Evolutionary conservation across 2,797 vertebrate species (phyloP), one percentile per base, ranked within the genome.

Genomic region (Cygnus olor): DNA sequence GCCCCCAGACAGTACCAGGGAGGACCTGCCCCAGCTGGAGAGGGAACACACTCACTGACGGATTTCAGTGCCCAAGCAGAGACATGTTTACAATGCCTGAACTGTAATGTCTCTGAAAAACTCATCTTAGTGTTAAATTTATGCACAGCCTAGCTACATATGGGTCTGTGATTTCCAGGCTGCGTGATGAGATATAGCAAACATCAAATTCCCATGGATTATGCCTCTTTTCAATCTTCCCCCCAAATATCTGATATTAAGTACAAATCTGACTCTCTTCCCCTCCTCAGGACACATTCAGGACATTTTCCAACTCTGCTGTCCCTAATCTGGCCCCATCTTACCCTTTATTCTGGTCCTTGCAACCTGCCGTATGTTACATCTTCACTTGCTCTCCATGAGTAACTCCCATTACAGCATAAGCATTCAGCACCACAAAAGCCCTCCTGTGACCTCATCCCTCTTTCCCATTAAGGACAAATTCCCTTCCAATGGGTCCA

Each of bases 171-270:
- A 34, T 56, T 51, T 47, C 20, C 2, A 12, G 45, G 15, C 0
- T 32, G 14, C 36, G 53, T 73, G 53, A 24, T 22, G 40, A 74
- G 36, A 73, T 16, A 21, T 7, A 63, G 25, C 44, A 68, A 74
- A 28, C 30, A 36, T 0, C 24, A 18, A 74, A 51, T 56, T 58
- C 30, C 32, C 1, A 3, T 19, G 2, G 15, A 47, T 51, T 58
- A 21, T 30, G 27, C 78, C 80, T 65, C 16, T 56, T 69, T 65
- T 47, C 6, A 11, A 6, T 40, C 14, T 13, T 21, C 30, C 12
- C n/a, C 12, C 53, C 28, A 69, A 69, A 18, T 36, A 72, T 38
- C 13, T 28, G 79, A 65, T 58, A 70, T 79, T 36, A 49, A 38
- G 32, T 13, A 14, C 36, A 61, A 38, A 61, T 38, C 15, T 61